A percentile compares a stretch with the other conserved stretches of the same genome.
Evolutionary conservation across 2,888 invertebrate genomes (phyloP).

Genomic region (Acanthoscelides obtectus): DNA sequence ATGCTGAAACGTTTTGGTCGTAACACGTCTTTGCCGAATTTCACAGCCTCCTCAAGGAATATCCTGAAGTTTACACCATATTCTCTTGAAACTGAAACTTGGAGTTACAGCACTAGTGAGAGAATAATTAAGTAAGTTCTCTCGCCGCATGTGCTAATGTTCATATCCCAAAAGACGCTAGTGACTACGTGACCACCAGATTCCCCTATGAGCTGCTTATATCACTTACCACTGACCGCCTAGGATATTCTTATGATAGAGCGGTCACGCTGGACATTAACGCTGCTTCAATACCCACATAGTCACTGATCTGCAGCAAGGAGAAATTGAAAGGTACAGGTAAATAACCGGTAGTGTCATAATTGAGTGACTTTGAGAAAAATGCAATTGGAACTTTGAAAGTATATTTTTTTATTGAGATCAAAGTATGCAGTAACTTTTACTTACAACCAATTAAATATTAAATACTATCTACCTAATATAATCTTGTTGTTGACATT

Average conservation of each 20-base stretch:
- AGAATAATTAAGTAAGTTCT: background rate
- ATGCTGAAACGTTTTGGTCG: background rate
- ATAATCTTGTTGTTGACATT: too few species aligned
- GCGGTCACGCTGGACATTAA: background rate
- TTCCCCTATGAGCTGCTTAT: background rate
- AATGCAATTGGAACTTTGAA: too few species aligned
- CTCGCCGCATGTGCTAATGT: background rate
- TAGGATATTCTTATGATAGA: background rate
- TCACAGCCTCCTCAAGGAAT: background rate
- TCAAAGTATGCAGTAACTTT: too few species aligned
- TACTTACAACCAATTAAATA: too few species aligned
- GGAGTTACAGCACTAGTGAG: background rate
- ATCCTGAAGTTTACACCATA: background rate
- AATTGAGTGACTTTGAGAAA: too few species aligned
- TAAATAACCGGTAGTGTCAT: too few species aligned
- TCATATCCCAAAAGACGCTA: background rate
- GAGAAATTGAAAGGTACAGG: too few species aligned
- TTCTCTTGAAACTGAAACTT: background rate
- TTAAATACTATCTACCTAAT: too few species aligned
- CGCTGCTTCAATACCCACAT: too few species aligned
- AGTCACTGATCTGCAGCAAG: too few species aligned
- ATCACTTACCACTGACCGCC: background rate
- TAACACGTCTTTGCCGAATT: background rate
- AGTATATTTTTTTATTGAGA: too few species aligned
- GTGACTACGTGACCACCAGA: background rate